phyloP scores from a whole-genome alignment of 2,797 vertebrate genomes.

The Xerus rutilus region DNA sequence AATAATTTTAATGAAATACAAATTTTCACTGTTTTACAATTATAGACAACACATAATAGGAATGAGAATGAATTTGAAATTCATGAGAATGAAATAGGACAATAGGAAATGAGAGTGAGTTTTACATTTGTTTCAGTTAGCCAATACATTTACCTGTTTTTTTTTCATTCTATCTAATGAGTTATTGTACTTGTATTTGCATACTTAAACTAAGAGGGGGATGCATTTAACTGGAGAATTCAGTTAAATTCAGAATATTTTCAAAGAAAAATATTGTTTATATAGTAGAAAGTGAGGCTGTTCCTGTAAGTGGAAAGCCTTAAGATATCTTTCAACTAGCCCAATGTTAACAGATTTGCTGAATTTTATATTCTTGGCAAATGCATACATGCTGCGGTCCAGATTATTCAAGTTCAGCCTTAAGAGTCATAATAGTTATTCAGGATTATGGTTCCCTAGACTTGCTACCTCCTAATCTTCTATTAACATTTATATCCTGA shows the following conservation, averaged over 20 bases:
- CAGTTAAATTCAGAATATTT: background rate
- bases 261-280: constrained; percentile 55
- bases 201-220: constrained; percentile 9
- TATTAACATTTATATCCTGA: background rate
- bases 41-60: background rate
- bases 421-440: background rate
- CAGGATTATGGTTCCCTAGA: background rate
- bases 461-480: background rate
- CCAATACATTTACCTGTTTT: background rate
- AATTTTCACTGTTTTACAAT: background rate
- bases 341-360: background rate
- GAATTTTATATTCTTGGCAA: constrained; percentile 49
- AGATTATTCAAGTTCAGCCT: constrained; percentile 48
- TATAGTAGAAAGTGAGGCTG: background rate
- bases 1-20: background rate
- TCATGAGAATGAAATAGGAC: background rate
- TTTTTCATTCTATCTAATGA: background rate
- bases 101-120: background rate
- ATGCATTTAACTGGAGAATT: background rate
- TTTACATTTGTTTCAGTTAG: background rate
- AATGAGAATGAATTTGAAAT: background rate
- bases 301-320: background rate
- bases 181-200: background rate
- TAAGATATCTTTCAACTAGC: constrained; percentile 44
- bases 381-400: background rate